Evolutionary conservation across 2,797 vertebrate species (phyloP).

Genomic region (Galagoides demidoff): DNA sequence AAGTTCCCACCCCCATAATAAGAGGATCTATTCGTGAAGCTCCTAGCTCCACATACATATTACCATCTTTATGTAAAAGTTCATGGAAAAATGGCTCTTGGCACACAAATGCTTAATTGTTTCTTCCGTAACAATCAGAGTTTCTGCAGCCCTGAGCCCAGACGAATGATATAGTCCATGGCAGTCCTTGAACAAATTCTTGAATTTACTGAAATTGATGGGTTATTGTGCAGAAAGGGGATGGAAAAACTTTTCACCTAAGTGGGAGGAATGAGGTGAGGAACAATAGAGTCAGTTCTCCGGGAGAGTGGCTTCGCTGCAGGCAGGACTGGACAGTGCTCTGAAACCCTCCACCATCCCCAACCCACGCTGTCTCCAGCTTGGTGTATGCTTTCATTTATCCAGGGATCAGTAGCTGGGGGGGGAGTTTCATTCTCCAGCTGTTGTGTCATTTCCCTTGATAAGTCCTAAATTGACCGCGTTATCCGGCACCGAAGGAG

Average conservation of each 20-base stretch:
- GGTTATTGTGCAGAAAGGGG: conserved; percentile 78
- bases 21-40: conserved; percentile 25
- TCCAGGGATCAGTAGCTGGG: conserved; percentile 84
- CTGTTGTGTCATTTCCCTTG: conserved; percentile 89
- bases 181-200: conserved; percentile 73
- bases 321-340: conserved; percentile 73
- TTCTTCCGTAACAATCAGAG: background rate
- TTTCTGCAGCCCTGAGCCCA: conserved; percentile 24
- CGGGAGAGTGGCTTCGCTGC: conserved; percentile 76
- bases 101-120: background rate
- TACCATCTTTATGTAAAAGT: conserved; percentile 47
- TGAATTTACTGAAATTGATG: conserved; percentile 79
- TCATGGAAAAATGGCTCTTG: background rate
- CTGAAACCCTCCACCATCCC: conserved; percentile 82
- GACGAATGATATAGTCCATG: conserved; percentile 58
- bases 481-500: conserved; percentile 88
- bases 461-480: conserved; percentile 89
- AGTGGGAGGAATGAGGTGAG: conserved; percentile 71
- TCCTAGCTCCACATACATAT: conserved; percentile 55
- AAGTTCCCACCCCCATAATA: background rate
- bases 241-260: conserved; percentile 79
- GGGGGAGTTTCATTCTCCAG: conserved; percentile 84
- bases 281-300: conserved; percentile 79
- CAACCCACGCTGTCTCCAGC: conserved; percentile 83
- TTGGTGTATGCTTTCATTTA: conserved; percentile 85